phyloP scores from a whole-genome alignment of 2,113 vertebrate genomes.

The Kryptolebias marmoratus region DNA sequence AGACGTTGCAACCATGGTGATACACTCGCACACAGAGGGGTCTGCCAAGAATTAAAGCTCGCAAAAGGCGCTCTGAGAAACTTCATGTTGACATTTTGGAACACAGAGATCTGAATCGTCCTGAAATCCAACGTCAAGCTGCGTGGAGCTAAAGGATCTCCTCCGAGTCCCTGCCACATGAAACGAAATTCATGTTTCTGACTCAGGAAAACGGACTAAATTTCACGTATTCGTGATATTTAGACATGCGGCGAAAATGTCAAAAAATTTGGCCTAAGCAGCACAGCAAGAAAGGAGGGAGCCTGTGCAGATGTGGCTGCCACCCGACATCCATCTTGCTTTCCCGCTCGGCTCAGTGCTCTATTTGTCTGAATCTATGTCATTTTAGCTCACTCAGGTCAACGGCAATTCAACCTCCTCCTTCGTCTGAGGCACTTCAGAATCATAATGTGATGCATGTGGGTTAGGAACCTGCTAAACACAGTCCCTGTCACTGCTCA shows the following conservation, averaged over 20 bases:
- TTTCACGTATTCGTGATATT: conserved; percentile 12
- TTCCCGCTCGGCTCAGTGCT: conserved; percentile 70
- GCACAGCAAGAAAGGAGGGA: conserved; percentile 31
- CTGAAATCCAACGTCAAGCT: conserved; percentile 36
- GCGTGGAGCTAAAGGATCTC: conserved; percentile 21
- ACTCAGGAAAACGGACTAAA: conserved; percentile 17
- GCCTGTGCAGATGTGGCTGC: conserved; percentile 71
- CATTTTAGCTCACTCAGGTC: conserved; percentile 82
- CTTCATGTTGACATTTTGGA: conserved; percentile 63
- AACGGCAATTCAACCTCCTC: conserved; percentile 80
- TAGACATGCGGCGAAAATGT: conserved; percentile 54
- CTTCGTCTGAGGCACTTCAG: conserved; percentile 78
- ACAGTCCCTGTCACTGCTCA: conserved; percentile 75
- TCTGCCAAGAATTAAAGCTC: conserved; percentile 64
- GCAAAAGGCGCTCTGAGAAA: conserved; percentile 60
- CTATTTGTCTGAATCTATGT: conserved; percentile 81
- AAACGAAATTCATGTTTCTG: conserved; percentile 7
- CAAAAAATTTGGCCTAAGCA: conserved; percentile 58
- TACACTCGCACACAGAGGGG: conserved; percentile 55
- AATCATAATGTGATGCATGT: conserved; percentile 79
- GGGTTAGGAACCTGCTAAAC: conserved; percentile 78
- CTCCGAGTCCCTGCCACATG: conserved; percentile 16
- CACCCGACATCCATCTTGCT: conserved; percentile 78
- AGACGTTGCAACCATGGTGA: conserved; percentile 71
- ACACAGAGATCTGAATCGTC: conserved; percentile 36